These are phyloP conservation scores for Lobophora halterata DNA, from an alignment of 2,888 invertebrate genomes.

Conservation along the genomic window DNA sequence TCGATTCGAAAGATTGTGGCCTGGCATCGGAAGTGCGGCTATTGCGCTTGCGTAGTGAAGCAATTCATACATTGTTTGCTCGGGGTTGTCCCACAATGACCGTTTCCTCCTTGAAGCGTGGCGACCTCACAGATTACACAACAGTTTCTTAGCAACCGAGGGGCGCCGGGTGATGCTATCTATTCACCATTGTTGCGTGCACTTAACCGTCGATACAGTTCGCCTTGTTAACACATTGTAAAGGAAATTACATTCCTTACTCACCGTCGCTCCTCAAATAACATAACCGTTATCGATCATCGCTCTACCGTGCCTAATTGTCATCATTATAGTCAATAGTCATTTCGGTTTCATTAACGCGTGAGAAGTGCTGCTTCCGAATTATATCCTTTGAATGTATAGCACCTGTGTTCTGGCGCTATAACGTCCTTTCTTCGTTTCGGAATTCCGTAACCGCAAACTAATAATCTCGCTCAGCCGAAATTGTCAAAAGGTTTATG, in stretches of 20 bases:
- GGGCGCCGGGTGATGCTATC: conserved; percentile 71
- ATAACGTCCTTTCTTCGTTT: conserved; percentile 19
- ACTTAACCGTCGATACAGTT: conserved; percentile 72
- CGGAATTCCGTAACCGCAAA: conserved; percentile 15
- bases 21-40: conserved; percentile 23
- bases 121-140: conserved; percentile 33
- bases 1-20: conserved; percentile 2
- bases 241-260: conserved; percentile 78
- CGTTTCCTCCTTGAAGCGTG: conserved; percentile 47
- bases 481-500: conserved; percentile 28
- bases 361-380: conserved; percentile 28
- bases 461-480: conserved; percentile 25
- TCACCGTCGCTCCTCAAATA: conserved; percentile 63
- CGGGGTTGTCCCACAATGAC: conserved; percentile 34
- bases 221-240: conserved; percentile 78
- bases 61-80: conserved; percentile 32
- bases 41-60: conserved; percentile 33
- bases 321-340: conserved; percentile 63
- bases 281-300: conserved; percentile 72
- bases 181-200: conserved; percentile 72
- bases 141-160: conserved; percentile 30
- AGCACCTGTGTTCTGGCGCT: conserved; percentile 28
- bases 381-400: conserved; percentile 26
- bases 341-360: conserved; percentile 36
- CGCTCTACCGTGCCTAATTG: conserved; percentile 66